Percentiles rank a stretch among this genome's conserved stretches.
Conservation (phyloP, 2,888 invertebrate species). For the Pristionchus maxplancki region DNA sequence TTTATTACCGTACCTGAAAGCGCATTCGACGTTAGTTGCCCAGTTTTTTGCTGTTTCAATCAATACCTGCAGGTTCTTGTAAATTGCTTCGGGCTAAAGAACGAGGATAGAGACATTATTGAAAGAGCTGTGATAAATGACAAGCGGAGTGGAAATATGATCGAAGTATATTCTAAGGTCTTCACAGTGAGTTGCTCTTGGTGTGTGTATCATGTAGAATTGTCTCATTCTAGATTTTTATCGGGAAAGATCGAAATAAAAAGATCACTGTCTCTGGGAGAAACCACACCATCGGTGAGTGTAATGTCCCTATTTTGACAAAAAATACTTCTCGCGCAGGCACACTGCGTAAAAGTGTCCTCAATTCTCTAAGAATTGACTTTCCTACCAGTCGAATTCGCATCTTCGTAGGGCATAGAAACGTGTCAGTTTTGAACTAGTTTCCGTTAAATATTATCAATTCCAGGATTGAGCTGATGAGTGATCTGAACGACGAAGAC, state of each 20-base stretch:
- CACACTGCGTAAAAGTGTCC: conserved; percentile 54
- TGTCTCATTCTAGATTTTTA: conserved; percentile 50
- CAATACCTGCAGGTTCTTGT: background rate
- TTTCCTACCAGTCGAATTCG: conserved; percentile 52
- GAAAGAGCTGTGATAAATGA: conserved; percentile 57
- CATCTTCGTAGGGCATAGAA: conserved; percentile 59
- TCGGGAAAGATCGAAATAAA: conserved; percentile 57
- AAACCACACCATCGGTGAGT: conserved; percentile 62
- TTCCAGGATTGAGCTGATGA: background rate
- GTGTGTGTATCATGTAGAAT: background rate
- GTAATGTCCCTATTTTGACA: background rate
- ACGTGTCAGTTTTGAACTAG: background rate
- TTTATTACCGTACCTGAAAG: conserved; percentile 61
- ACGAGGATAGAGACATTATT: conserved; percentile 66
- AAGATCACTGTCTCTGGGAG: conserved; percentile 49
- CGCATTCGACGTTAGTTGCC: conserved; percentile 40
- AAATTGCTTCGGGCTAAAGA: conserved; percentile 58
- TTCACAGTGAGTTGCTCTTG: conserved; percentile 61
- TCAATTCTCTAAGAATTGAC: conserved; percentile 59
- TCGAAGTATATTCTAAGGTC: conserved; percentile 69
- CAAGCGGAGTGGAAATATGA: conserved; percentile 54
- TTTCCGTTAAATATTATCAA: background rate
- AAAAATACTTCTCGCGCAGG: conserved; percentile 4
- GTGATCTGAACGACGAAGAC: background rate
- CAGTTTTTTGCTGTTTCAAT: background rate